A percentile compares a stretch with the other conserved stretches of the same genome.
These are phyloP conservation scores for Tiliqua scincoides DNA, from an alignment of 2,113 vertebrate species.

Conservation along the genomic window DNA sequence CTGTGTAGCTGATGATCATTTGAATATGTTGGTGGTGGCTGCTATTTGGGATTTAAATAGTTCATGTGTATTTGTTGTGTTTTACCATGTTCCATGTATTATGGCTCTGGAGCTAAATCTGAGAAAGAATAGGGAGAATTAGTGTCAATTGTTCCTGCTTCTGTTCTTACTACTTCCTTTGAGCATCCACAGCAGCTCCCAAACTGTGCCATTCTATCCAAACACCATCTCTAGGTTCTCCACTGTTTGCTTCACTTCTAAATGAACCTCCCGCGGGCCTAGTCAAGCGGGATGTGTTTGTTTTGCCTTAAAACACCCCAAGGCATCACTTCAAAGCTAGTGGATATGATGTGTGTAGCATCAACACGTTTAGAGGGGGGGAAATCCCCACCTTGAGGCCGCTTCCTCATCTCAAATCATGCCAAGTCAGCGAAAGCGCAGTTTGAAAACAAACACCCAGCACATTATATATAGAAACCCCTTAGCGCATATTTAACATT, in stretches of 20 bases:
- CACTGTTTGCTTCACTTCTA: background rate
- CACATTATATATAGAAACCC: slow-evolving; percentile 64
- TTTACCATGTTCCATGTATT: too few species aligned
- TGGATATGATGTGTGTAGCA: slow-evolving; percentile 42
- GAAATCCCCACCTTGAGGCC: slow-evolving; percentile 19
- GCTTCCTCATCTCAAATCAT: slow-evolving; percentile 59
- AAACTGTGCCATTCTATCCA: background rate
- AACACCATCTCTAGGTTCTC: background rate
- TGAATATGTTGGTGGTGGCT: too few species aligned
- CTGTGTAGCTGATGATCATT: too few species aligned
- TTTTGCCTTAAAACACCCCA: slow-evolving; percentile 50
- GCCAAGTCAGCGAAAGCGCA: slow-evolving; percentile 69
- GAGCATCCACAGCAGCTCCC: background rate
- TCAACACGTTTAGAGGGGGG: background rate
- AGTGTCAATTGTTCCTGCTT: background rate
- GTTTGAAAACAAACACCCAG: slow-evolving; percentile 59
- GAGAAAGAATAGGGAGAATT: background rate
- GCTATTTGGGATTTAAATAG: too few species aligned
- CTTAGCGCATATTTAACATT: slow-evolving; percentile 70
- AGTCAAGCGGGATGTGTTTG: background rate
- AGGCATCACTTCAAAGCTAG: slow-evolving; percentile 16
- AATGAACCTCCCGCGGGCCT: background rate
- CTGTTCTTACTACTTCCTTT: background rate
- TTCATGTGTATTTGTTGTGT: too few species aligned
- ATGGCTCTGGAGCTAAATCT: too few species aligned